Conservation (phyloP, 64 coral and sea anemone species). For the Acropora yongei region DNA sequence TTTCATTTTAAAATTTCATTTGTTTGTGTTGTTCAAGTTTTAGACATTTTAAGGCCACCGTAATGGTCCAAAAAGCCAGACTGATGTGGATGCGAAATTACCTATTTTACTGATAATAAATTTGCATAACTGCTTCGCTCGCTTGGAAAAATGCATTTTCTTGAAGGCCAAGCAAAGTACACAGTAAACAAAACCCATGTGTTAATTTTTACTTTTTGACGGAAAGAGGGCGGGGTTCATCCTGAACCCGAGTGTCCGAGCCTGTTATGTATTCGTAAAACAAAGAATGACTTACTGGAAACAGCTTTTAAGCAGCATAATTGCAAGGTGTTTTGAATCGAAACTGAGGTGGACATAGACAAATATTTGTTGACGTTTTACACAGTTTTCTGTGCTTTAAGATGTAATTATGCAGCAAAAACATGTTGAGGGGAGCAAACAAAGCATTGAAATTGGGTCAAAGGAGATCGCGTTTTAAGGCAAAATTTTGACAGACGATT, state of each 20-base stretch:
- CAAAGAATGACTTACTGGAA: background rate
- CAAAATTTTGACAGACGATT: background rate
- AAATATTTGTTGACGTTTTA: constrained; percentile 32
- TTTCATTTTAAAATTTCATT: background rate
- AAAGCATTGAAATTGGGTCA: background rate
- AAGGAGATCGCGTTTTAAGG: too few relatives aligned
- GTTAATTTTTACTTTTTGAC: constrained; percentile 10
- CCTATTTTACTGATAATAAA: background rate
- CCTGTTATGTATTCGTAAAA: background rate
- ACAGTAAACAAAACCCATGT: constrained; percentile 5
- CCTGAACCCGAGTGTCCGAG: background rate
- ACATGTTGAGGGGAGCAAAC: background rate
- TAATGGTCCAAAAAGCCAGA: too few relatives aligned
- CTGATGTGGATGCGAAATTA: too few relatives aligned
- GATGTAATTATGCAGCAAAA: background rate
- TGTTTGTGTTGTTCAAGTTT: background rate
- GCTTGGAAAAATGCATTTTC: background rate
- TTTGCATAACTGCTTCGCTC: background rate
- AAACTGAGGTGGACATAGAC: background rate
- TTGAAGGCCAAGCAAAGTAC: background rate
- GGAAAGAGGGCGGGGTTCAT: constrained; percentile 16
- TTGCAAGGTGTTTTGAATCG: background rate
- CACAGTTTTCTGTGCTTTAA: background rate
- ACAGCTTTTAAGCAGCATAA: constrained; percentile 11
- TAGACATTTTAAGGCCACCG: too few relatives aligned